Percentiles rank a stretch among this genome's conserved stretches.
These are phyloP conservation scores for Eulemur coronatus DNA, from an alignment of 2,797 vertebrate genomes.

Conservation along the genomic window DNA sequence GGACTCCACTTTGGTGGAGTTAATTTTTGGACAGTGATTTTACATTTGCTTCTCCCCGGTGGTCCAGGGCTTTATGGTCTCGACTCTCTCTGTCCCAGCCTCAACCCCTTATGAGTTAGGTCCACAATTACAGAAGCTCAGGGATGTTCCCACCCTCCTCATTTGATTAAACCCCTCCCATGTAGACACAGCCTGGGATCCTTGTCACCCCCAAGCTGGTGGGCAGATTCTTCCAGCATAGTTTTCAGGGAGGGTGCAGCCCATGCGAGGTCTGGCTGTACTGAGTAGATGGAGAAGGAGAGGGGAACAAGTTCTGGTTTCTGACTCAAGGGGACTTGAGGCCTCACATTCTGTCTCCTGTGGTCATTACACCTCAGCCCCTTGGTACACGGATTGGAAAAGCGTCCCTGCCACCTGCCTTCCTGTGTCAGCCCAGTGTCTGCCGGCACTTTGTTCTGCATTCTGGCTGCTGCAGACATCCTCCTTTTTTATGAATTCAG, in stretches of 20 bases:
- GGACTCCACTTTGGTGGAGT: background rate
- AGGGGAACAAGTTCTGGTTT: background rate
- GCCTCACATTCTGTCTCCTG: background rate
- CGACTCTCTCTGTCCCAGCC: background rate
- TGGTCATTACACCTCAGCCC: background rate
- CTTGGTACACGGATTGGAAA: background rate
- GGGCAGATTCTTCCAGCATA: too few species aligned
- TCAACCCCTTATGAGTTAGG: background rate
- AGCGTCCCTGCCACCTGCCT: background rate
- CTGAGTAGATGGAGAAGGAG: background rate
- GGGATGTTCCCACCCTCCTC: background rate
- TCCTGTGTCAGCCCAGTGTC: too few species aligned
- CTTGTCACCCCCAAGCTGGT: background rate
- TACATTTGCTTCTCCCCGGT: background rate
- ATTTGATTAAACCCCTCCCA: background rate
- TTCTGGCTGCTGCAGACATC: background rate
- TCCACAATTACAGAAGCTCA: too few species aligned
- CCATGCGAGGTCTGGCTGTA: too few species aligned
- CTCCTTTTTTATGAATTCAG: background rate
- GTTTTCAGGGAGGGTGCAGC: background rate
- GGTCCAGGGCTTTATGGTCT: fast-evolving
- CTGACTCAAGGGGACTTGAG: background rate
- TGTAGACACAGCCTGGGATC: background rate
- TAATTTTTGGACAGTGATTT: background rate
- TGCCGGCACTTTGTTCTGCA: background rate